Conservation (phyloP, 2,113 vertebrate species). For the Hucho hucho region DNA sequence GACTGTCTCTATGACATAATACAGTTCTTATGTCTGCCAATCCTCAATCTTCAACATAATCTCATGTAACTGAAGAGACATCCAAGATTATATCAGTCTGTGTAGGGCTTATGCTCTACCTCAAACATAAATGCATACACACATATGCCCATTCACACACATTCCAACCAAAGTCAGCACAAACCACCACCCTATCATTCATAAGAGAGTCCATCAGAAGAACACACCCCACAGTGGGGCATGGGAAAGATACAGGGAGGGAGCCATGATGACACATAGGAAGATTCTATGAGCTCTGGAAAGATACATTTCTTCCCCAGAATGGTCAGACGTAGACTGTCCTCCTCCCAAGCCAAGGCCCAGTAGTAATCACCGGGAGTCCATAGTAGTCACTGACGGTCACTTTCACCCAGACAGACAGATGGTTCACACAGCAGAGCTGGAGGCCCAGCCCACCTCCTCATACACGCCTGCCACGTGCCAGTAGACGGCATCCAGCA, state of each 20-base stretch:
- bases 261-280: conserved; percentile 4
- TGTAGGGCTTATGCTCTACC: no score
- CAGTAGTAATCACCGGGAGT: not conserved
- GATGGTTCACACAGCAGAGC: conserved; percentile 78
- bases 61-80: not conserved
- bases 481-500: conserved; percentile 81
- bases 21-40: not conserved
- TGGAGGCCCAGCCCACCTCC: conserved; percentile 85
- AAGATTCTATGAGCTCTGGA: conserved; percentile 7
- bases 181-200: no score
- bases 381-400: not conserved
- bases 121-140: no score
- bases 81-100: no score
- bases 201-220: not conserved
- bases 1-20: not conserved
- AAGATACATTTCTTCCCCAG: conserved; percentile 11
- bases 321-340: conserved; percentile 19
- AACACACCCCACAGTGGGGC: conserved; percentile 4
- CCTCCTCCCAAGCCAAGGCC: conserved; percentile 3
- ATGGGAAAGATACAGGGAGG: conserved; percentile 17
- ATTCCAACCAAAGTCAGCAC: no score
- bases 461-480: conserved; percentile 81
- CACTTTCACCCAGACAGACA: not conserved
- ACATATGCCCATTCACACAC: no score
- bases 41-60: not conserved